Evolutionary conservation across 2,797 vertebrate genomes (phyloP).

Genomic region (Bryconaethiops microstoma): DNA sequence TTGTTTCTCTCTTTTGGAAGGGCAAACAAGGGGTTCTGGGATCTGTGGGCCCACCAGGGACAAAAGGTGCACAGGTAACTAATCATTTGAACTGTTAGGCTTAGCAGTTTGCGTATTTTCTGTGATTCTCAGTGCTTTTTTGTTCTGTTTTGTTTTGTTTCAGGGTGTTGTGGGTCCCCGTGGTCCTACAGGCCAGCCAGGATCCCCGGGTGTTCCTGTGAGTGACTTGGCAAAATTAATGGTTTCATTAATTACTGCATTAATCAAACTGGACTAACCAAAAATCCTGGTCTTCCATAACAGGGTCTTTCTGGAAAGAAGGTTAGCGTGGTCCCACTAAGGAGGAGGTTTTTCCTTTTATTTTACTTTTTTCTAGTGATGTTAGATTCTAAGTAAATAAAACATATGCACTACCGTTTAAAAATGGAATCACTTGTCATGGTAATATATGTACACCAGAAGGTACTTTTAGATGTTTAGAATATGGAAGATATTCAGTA

Average conservation of each 20-base stretch:
- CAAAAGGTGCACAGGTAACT: conserved; percentile 70
- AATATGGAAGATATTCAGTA: too few relatives aligned
- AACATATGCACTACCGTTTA: too few relatives aligned
- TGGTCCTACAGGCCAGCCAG: conserved; percentile 68
- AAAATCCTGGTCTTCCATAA: conserved; percentile 42
- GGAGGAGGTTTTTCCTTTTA: conserved; percentile 22
- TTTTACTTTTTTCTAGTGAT: conserved; percentile 19
- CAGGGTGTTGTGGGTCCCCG: conserved; percentile 73
- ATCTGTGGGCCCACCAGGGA: conserved; percentile 66
- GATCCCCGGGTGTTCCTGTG: conserved; percentile 69
- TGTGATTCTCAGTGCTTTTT: conserved; percentile 1
- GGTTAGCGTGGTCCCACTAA: conserved; percentile 52
- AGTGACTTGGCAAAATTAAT: conserved; percentile 45
- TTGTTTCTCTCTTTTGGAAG: conserved; percentile 55
- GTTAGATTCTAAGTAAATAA: too few relatives aligned
- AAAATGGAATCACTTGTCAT: not conserved
- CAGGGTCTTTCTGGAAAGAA: conserved; percentile 74
- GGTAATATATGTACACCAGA: too few relatives aligned
- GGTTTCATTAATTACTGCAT: not conserved
- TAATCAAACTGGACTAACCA: not conserved
- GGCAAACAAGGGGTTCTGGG: conserved; percentile 71
- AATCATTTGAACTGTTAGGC: not conserved
- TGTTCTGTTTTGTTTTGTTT: conserved; percentile 1
- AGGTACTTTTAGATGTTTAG: too few relatives aligned
- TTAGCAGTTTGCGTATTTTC: not conserved